Evolutionary conservation across 2,797 vertebrate genomes (phyloP), one percentile per base, ranked within the genome.

Genomic region (Channa striata): DNA sequence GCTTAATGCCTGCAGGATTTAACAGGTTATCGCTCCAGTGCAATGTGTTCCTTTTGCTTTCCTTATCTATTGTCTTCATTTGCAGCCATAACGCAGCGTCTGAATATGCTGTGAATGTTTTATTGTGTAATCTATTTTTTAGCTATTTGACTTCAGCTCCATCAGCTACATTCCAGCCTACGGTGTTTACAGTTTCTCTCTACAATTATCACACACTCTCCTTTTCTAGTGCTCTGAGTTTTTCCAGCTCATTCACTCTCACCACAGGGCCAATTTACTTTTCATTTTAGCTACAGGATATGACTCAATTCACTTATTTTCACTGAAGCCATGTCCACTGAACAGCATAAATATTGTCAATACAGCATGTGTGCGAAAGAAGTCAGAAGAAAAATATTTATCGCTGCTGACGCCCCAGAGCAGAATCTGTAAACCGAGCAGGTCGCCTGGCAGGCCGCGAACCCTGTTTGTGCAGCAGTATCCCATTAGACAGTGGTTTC

Each of bases 121-220:
- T 75, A 82, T 78, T 75, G 63, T 73, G 33, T 67, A 51, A 77
- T 80, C 36, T 68, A 56, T 81, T 81, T 81, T 74, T 60, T 23
- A 43, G 46, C 72, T 72, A 34, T 74, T 62, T 51, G 68, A 69
- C 63, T 73, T 79, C 42, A 68, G 62, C 34, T 58, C 57, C 7
- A 23, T 73, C 58, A 68, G 72, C 59, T 68, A 36, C 61, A 77
- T 46, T 75, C 64, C 50, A 68, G 72, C 57, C 58, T 60, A 61
- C 54, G 53, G 60, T 58, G 80, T 84, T 82, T 60, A 77, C 59
- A 56, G 46, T 70, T 68, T 78, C n/a, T 58, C 56, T 40, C 56
- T 17, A 34, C 37, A 63, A 57, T 64, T 14, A 80, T 78, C 44
- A 36, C 11, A 23, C 46, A 25, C 30, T 72, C 44, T 70, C 46